Base-by-base conservation (phyloP, 1,140 invertebrate species). In the Saccostrea echinata region DNA sequence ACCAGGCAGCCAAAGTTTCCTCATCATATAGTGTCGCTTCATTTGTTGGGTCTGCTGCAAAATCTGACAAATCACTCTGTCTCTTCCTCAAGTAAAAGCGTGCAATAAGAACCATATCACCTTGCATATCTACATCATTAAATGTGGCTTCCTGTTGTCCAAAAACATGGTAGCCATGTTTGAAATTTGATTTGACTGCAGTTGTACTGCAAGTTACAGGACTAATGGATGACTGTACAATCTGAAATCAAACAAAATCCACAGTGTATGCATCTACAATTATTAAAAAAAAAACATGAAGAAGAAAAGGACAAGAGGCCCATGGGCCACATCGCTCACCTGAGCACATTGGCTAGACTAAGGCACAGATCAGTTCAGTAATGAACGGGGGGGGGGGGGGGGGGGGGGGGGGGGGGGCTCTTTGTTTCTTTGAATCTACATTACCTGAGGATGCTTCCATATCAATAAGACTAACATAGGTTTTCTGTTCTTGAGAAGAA, bases 61-160 rank as follows among this genome's bases (percentile, higher is more conserved):
- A 89, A 12, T 90, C 90, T 71, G 90, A 90, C 6, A 86, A 21
- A 21, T 88, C 71, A 51, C 86, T 61, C 43, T 90, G 88, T 43
- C 90, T 89, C 86, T 91, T 91, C 86, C 91, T 91, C 33, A 92
- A 87, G 84, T 93, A 93, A 89, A 93, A 92, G 27, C 93, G 88
- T 35, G 90, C 93, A 3, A 94, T 91, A n/a, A 94, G 82, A 51
- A 94, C 84, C 90, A 94, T 94, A 85, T 94, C 93, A n/a, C 91
- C 91, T 53, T 92, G 90, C 86, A 93, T 87, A 24, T 93, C 90
- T 13, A 94, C 92, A 85, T 93, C 92, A 68, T 92, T 90, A 86
- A 94, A 94, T 18, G 91, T 91, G 52, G 93, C 94, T 88, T 94
- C 93, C 87, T 94, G 94, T 90, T 94, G 93, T 12, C 94, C 94